Evolutionary conservation across 2,797 vertebrate genomes (phyloP).

Genomic region (Mareca strepera): DNA sequence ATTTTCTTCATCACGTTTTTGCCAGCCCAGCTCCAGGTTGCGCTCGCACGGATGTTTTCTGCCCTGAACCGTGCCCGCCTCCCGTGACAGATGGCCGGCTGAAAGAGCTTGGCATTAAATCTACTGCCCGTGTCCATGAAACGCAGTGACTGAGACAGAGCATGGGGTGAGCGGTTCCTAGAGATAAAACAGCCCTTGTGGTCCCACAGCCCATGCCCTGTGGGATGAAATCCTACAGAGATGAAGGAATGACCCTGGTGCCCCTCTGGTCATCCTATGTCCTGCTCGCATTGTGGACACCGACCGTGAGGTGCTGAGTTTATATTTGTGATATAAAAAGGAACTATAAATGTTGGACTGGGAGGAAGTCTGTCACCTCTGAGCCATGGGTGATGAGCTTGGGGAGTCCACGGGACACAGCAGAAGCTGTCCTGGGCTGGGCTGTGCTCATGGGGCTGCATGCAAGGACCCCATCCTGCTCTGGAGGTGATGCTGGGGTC

Average conservation of each 20-base stretch:
- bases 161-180: not conserved
- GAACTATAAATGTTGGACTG: no score
- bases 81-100: not conserved
- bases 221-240: not conserved
- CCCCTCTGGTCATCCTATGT: no score
- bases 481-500: rapidly evolving
- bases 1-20: not conserved
- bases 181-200: not conserved
- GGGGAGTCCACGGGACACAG: not conserved
- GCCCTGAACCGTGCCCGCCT: not conserved
- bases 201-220: not conserved
- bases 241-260: rapidly evolving
- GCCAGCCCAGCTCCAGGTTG: not conserved
- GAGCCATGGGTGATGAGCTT: not conserved
- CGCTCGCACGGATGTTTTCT: not conserved
- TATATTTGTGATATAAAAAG: no score
- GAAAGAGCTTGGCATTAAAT: not conserved
- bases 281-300: not conserved
- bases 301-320: not conserved
- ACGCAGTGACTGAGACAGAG: not conserved
- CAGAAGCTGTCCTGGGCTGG: not conserved
- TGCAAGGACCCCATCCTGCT: not conserved
- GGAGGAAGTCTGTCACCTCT: not conserved
- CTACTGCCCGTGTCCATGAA: not conserved
- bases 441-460: not conserved